These are phyloP conservation scores for Nycticryphes semicollaris DNA, from an alignment of 2,113 vertebrate species.

Conservation along the genomic window DNA sequence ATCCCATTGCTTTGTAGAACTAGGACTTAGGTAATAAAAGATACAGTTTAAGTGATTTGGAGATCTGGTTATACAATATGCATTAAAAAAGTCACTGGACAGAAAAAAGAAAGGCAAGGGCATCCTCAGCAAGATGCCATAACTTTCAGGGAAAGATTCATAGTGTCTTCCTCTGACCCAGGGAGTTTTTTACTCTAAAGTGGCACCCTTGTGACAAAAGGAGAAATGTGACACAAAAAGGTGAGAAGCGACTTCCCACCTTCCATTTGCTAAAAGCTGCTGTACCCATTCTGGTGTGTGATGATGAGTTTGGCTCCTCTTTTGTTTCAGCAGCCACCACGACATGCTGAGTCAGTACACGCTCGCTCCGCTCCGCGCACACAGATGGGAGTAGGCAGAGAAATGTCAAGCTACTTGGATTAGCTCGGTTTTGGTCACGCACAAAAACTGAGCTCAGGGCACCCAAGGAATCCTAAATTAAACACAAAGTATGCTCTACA, in stretches of 20 bases:
- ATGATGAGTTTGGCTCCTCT: conserved; percentile 16
- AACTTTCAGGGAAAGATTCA: neutral
- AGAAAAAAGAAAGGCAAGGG: neutral
- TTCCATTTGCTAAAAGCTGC: neutral
- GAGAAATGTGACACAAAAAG: neutral
- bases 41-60: neutral
- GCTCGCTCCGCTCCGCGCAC: neutral
- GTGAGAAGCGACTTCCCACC: neutral
- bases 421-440: conserved; percentile 36
- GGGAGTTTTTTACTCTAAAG: neutral
- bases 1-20: neutral
- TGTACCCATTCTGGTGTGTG: neutral
- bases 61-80: neutral
- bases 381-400: conserved; percentile 62
- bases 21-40: neutral
- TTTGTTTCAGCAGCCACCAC: neutral
- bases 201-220: neutral
- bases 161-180: neutral
- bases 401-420: conserved; percentile 59
- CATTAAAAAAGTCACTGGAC: neutral
- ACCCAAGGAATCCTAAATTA: neutral
- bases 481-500: neutral
- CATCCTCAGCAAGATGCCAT: neutral
- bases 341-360: conserved; percentile 20
- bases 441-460: neutral